Conservation (phyloP, 1,140 invertebrate genomes). For the Melanaphis sacchari region DNA sequence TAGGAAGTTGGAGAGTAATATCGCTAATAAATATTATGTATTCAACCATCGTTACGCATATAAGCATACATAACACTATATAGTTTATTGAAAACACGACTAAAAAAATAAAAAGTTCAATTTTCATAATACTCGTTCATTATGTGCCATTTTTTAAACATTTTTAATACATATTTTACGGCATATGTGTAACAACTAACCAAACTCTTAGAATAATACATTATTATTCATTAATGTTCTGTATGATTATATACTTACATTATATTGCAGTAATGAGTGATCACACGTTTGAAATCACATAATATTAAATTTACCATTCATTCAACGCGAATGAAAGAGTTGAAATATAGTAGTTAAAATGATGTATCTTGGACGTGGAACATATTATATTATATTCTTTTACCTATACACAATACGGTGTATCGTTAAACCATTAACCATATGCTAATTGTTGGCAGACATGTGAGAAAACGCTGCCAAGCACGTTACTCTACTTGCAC, state of each 20-base stretch:
- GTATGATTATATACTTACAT: not conserved
- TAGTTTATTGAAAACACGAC: not conserved
- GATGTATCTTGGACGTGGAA: not conserved
- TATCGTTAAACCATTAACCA: not conserved
- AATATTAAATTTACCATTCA: not conserved
- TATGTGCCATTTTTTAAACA: conserved; percentile 4
- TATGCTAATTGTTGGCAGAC: conserved; percentile 3
- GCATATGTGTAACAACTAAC: not conserved
- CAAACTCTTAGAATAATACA: not conserved
- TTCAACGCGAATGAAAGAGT: not conserved
- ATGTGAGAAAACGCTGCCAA: not conserved
- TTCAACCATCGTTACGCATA: not conserved
- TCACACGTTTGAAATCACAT: not conserved
- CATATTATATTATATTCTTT: not conserved
- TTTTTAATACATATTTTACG: not conserved
- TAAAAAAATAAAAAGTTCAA: not conserved
- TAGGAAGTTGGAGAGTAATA: not conserved
- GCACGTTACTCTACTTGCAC: not conserved
- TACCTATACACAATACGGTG: not conserved
- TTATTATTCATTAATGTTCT: not conserved
- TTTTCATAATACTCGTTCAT: conserved; percentile 9
- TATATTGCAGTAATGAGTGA: not conserved
- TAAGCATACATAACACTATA: not conserved
- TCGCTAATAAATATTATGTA: not conserved
- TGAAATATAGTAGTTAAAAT: not conserved